These are phyloP conservation scores for Fregetta grallaria DNA, from an alignment of 2,113 vertebrate genomes.

Conservation along the genomic window DNA sequence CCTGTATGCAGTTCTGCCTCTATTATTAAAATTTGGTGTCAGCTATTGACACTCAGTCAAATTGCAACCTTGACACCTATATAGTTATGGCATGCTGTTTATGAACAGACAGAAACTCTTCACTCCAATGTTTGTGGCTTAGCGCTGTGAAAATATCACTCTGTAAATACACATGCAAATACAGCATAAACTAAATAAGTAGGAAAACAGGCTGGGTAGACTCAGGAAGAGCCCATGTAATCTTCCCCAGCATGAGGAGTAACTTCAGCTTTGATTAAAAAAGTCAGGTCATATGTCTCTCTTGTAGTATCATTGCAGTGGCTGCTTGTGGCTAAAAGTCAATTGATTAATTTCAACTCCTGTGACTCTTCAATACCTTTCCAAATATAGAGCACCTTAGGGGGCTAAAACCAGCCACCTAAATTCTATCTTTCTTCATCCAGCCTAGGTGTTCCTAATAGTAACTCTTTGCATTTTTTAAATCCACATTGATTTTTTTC, in stretches of 20 bases:
- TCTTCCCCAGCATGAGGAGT: not conserved
- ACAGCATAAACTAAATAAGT: not conserved
- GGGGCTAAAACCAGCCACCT: not conserved
- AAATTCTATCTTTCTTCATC: not conserved
- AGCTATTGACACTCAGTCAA: not conserved
- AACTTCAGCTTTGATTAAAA: not conserved
- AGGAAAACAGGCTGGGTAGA: not conserved
- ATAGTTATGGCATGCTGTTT: not conserved
- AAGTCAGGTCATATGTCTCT: rapidly evolving
- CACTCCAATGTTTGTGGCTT: not conserved
- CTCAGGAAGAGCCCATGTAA: rapidly evolving
- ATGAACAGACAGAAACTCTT: not conserved
- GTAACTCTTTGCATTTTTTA: not conserved
- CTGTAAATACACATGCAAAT: not conserved
- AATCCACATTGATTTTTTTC: not conserved
- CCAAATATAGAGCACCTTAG: not conserved
- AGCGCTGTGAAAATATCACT: not conserved
- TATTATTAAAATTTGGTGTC: not conserved
- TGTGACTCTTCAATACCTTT: not conserved
- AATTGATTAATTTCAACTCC: not conserved
- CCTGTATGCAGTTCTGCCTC: not conserved
- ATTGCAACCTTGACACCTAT: not conserved
- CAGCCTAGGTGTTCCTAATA: not conserved
- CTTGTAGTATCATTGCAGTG: not conserved
- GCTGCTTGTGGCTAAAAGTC: not conserved